Base-by-base conservation (phyloP, 2,113 vertebrate genomes). In the Chamaetylas fuelleborni region DNA sequence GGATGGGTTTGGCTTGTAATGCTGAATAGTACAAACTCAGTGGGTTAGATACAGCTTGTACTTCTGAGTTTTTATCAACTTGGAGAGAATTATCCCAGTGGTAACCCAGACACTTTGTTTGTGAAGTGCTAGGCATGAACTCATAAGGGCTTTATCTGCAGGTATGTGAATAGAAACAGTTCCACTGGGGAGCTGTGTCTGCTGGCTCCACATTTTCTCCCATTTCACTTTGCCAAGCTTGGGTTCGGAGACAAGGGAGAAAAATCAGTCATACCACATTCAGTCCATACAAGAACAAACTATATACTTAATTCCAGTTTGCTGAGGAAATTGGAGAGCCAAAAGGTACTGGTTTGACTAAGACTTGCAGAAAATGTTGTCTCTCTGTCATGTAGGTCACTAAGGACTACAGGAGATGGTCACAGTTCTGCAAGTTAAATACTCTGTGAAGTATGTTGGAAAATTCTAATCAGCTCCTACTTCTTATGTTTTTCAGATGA, bases 401-500 rank as follows among this genome's bases (percentile, higher is more conserved):
- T 42, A 29, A 65, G 38, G 31, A 26, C 64, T 92, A 20, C 65
- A 65, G 57, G 48, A 92, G 43, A 12, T 48, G 53, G 47, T 62
- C 34, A 67, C 40, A n/a, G 26, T 81, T 95, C 42, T 9, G 1
- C 62, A 82, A 31, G 28, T 90, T 81, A 61, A 76, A 54, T 64
- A 31, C 34, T 36, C 18, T 36, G 11, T 36, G 43, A 80, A 86
- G 12, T 45, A 17, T 31, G 33, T 50, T 72, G 57, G 53, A 70
- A 81, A 89, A 76, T 71, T 45, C 78, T 97, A 43, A 96, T 82
- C 71, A 62, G 13, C 86, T 86, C 58, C 73, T 86, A 9, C 18
- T 96, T 96, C 91, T 96, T 94, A 11, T 96, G 56, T 94, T 53
- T 98, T 97, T 92, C 97, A 99, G 99, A 94, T 98, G 76, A 98